Evolutionary conservation across 2,888 invertebrate species (phyloP).

Genomic region (Trimorus sp.): DNA sequence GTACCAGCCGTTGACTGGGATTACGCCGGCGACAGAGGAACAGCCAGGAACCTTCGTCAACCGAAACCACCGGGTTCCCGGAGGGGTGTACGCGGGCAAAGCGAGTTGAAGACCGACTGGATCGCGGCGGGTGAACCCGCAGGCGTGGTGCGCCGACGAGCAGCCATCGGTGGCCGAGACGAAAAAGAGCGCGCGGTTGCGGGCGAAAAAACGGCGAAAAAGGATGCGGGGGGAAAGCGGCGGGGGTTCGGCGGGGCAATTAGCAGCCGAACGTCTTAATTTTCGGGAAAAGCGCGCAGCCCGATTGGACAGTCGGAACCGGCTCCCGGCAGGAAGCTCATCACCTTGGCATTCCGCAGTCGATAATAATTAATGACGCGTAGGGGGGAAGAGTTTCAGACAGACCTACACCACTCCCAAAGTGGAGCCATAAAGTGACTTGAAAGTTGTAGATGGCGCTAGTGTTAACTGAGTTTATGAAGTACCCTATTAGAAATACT

Average conservation of each 20-base stretch:
- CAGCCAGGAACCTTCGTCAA: too few relatives aligned
- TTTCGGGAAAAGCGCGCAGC: slow-evolving; percentile 31
- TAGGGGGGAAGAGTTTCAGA: too few relatives aligned
- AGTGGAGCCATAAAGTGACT: too few relatives aligned
- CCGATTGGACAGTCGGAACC: background rate
- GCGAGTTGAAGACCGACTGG: slow-evolving; percentile 35
- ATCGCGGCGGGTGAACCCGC: slow-evolving; percentile 12
- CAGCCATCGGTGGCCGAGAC: slow-evolving; percentile 39
- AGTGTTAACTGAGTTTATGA: too few relatives aligned
- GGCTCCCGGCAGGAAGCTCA: slow-evolving; percentile 17
- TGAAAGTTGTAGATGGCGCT: too few relatives aligned
- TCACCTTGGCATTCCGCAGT: slow-evolving; percentile 43
- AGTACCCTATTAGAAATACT: too few relatives aligned
- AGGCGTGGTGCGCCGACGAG: slow-evolving; percentile 28
- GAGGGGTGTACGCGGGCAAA: too few relatives aligned
- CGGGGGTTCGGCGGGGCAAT: slow-evolving; percentile 4
- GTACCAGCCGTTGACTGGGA: too few relatives aligned
- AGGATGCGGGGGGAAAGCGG: background rate
- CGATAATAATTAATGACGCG: slow-evolving; percentile 54
- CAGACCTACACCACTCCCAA: too few relatives aligned
- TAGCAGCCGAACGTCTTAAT: slow-evolving; percentile 37
- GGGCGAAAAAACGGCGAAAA: slow-evolving; percentile 23
- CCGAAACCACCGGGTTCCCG: too few relatives aligned
- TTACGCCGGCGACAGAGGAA: too few relatives aligned
- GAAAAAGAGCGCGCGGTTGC: slow-evolving; percentile 49